Evolutionary conservation across 1,140 invertebrate species (phyloP), one percentile per base, ranked within the genome.

Genomic region (Orius laevigatus): DNA sequence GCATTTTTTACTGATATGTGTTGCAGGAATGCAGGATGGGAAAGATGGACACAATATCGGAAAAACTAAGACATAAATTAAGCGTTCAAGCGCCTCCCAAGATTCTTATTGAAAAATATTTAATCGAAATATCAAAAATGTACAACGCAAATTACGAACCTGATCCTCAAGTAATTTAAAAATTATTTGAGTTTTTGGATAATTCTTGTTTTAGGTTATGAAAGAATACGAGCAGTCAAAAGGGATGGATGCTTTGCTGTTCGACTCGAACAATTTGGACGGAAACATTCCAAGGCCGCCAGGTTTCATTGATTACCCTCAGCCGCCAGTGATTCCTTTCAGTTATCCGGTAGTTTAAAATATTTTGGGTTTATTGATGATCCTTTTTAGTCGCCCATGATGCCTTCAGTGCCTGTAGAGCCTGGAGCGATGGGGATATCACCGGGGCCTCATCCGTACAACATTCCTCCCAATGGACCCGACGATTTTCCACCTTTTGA

Each of bases 91-190:
- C 91, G 36, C 96, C 96, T 2, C 89, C 92, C 0, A 97, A 95
- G 63, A 66, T 96, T 47, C 68, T 99, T 8, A 86, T 98, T 39
- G 96, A 99, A 63, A 90, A 87, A 59, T 96, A 93, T 68, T 64
- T 92, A 15, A 83, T 92, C 57, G 94, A 97, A 69, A 99, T 99
- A 56, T 90, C 94, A 3, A 95, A 89, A 61, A 90, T 85, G 63
- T 93, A 91, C 59, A 84, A 90, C 64, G 76, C 96, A 40, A 74
- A 80, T 40, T 97, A 95, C 64, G 82, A 85, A 55, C 89, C 93
- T 12, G 91, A 96, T 76, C 82, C 85, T 54, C 80, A 86, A 66
- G 74, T 70, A 58, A 57, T 3, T 34, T 34, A 34, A 31, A 19
- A 34, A 36, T 46, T 14, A 34, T 34, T 34, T 34, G n/a, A 34